Evolutionary conservation across 2,888 invertebrate species (phyloP).

Genomic region (Xiphydria camelus): DNA sequence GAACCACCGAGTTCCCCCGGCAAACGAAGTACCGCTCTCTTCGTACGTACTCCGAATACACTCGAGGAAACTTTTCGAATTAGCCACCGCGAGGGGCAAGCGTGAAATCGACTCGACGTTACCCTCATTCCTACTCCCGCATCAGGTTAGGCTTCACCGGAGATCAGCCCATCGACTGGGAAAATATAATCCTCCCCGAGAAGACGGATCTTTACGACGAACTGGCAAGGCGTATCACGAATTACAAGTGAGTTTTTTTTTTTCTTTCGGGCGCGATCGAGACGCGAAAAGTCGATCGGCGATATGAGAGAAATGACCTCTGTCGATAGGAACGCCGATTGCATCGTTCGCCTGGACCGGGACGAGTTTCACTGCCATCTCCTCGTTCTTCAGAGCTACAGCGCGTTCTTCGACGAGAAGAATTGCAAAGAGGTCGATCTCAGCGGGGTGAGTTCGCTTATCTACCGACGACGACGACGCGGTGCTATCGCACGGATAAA

Average conservation of each 20-base stretch:
- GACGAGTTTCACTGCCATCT: slow-evolving; percentile 72
- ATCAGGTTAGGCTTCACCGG: slow-evolving; percentile 63
- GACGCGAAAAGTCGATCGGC: too few relatives aligned
- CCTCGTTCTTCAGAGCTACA: slow-evolving; percentile 72
- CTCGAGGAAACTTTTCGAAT: background rate
- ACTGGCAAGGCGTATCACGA: slow-evolving; percentile 67
- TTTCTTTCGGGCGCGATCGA: background rate
- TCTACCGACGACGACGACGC: background rate
- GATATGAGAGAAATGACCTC: too few relatives aligned
- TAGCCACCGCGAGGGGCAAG: too few relatives aligned
- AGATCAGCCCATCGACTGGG: slow-evolving; percentile 67
- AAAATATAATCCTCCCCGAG: slow-evolving; percentile 65
- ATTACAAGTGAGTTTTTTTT: slow-evolving; percentile 63
- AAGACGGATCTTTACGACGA: slow-evolving; percentile 71
- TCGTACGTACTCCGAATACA: slow-evolving; percentile 39
- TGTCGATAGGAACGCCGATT: slow-evolving; percentile 74
- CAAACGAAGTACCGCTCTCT: slow-evolving; percentile 46
- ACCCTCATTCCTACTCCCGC: background rate
- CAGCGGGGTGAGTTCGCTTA: slow-evolving; percentile 41
- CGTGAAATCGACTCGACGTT: too few relatives aligned
- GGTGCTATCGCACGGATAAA: background rate
- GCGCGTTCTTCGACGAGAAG: slow-evolving; percentile 65
- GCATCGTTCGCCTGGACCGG: slow-evolving; percentile 66
- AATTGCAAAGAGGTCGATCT: slow-evolving; percentile 49
- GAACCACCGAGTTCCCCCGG: slow-evolving; percentile 15